Conservation (phyloP, 2,797 vertebrate genomes). For the Neosilurus mollespiculum region DNA sequence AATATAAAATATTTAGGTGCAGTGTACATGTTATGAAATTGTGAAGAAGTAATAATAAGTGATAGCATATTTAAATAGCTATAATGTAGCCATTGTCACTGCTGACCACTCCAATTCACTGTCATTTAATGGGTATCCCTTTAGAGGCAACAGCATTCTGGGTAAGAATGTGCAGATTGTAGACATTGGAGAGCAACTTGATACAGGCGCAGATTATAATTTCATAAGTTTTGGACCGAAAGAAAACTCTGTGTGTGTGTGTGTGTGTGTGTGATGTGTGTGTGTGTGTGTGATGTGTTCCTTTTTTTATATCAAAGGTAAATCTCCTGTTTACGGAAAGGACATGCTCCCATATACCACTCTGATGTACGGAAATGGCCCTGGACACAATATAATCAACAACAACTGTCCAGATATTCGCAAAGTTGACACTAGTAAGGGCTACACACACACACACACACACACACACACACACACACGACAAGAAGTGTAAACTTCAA, state of each 20-base stretch:
- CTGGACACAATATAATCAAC: conserved; percentile 66
- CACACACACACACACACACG: neutral
- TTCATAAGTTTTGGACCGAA: neutral
- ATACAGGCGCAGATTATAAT: neutral
- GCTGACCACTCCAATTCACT: conserved; percentile 78
- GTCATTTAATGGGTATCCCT: conserved; percentile 73
- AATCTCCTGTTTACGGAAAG: conserved; percentile 70
- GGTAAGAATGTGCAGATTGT: conserved; percentile 62
- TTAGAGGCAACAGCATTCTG: conserved; percentile 76
- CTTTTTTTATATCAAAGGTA: conserved; percentile 63
- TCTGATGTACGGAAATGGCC: conserved; percentile 77
- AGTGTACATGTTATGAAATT: neutral
- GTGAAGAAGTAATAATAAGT: neutral
- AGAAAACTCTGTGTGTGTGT: neutral
- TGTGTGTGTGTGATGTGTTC: neutral
- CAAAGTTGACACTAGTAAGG: conserved; percentile 72
- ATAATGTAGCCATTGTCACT: conserved; percentile 64
- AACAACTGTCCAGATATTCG: conserved; percentile 71
- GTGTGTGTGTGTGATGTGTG: neutral
- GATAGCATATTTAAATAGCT: neutral
- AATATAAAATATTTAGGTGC: neutral
- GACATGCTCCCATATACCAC: conserved; percentile 74
- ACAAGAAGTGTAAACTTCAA: too few relatives aligned
- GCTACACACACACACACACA: neutral
- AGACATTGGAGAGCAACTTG: neutral